phyloP scores from a whole-genome alignment of 2,797 vertebrate genomes.

The Protosalanx chinensis region DNA sequence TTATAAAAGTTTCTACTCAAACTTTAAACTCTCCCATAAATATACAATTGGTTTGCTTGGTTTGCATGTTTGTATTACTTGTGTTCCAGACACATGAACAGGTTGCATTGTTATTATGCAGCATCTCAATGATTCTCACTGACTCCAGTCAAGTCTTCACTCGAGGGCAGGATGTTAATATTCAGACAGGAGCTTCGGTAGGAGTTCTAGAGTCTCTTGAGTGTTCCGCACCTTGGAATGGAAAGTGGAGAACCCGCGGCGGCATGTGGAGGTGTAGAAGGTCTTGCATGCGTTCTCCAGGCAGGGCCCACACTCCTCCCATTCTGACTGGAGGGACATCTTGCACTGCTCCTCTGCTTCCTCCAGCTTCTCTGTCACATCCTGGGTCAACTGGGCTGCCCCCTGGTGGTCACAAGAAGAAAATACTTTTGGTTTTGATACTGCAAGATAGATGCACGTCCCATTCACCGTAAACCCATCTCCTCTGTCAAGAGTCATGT shows the following conservation, averaged over 20 bases:
- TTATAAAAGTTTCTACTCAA: no score
- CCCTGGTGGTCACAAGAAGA: slow-evolving; percentile 67
- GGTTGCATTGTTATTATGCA: no score
- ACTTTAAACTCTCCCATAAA: no score
- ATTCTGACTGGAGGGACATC: slow-evolving; percentile 73
- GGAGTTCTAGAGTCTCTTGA: not conserved
- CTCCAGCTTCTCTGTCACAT: slow-evolving; percentile 82
- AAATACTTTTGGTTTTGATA: not conserved
- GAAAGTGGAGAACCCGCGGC: slow-evolving; percentile 71
- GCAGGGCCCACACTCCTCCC: slow-evolving; percentile 84
- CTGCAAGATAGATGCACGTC: not conserved
- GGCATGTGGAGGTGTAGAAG: slow-evolving; percentile 81
- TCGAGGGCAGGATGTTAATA: no score
- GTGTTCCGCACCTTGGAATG: slow-evolving; percentile 70
- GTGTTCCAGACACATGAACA: no score
- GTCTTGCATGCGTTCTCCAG: slow-evolving; percentile 83
- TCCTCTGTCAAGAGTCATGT: not conserved
- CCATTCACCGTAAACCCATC: not conserved
- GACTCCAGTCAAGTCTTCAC: no score
- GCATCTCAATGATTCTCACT: no score
- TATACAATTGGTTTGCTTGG: no score
- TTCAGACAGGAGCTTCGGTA: no score
- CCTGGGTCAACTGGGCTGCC: slow-evolving; percentile 76
- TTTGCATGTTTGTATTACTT: no score
- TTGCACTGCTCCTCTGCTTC: slow-evolving; percentile 84